These are phyloP conservation scores for Grapholita molesta DNA, from an alignment of 1,140 invertebrate species.

Conservation along the genomic window DNA sequence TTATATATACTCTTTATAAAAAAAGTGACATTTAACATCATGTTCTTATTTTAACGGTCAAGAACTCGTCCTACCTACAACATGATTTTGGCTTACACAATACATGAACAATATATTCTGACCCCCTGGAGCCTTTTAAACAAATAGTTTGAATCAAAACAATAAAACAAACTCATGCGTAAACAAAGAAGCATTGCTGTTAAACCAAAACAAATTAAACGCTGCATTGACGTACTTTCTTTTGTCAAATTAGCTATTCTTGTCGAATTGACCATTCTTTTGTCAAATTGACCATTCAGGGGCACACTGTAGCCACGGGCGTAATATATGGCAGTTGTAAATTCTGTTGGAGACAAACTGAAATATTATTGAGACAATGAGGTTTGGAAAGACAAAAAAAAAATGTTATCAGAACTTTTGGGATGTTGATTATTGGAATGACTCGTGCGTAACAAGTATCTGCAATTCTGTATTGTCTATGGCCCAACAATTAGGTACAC, in stretches of 20 bases:
- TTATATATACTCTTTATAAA: no score
- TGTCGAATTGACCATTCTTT: constrained; percentile 12
- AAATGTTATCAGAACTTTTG: not conserved
- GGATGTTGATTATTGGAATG: not conserved
- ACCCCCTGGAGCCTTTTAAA: constrained; percentile 40
- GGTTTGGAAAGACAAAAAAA: not conserved
- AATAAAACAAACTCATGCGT: constrained; percentile 34
- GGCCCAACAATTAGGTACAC: not conserved
- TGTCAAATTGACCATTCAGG: constrained; percentile 48
- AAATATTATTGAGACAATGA: not conserved
- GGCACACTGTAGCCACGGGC: constrained; percentile 40
- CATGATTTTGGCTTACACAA: not conserved
- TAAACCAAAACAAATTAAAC: constrained; percentile 73
- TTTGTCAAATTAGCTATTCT: constrained; percentile 30
- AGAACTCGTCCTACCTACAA: not conserved
- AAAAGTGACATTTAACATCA: not conserved
- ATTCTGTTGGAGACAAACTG: constrained; percentile 29
- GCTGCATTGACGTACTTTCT: constrained; percentile 42
- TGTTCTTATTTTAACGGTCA: not conserved
- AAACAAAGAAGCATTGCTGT: constrained; percentile 52
- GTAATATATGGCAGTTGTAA: constrained; percentile 59
- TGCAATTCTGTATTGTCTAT: not conserved
- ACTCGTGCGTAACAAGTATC: not conserved
- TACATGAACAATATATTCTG: not conserved
- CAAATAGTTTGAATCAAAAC: constrained; percentile 39